Evolutionary conservation across 2,113 vertebrate genomes (phyloP).

Genomic region (Pedionomus torquatus): DNA sequence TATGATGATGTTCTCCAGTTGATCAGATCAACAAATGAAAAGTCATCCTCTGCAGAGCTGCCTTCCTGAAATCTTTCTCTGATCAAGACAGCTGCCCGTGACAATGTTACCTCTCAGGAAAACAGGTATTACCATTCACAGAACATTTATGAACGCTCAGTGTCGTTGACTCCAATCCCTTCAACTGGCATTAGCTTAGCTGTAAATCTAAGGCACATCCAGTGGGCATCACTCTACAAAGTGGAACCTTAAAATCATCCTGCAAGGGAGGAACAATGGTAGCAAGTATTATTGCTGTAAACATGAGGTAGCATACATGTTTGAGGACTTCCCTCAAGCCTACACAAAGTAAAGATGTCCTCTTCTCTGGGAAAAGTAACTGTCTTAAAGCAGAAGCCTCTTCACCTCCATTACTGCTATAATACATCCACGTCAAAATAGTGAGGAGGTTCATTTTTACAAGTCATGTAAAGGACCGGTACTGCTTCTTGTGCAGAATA

Average conservation of each 20-base stretch:
- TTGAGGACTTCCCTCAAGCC: neutral
- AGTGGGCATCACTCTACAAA: neutral
- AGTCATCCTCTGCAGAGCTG: neutral
- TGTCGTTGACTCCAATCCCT: neutral
- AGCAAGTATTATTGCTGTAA: neutral
- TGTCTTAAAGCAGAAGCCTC: neutral
- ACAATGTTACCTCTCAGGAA: neutral
- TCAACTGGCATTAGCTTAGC: neutral
- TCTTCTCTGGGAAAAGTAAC: neutral
- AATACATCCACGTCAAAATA: neutral
- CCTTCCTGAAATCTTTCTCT: neutral
- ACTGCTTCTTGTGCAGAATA: neutral
- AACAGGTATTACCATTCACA: neutral
- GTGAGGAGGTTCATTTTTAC: neutral
- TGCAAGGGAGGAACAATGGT: neutral
- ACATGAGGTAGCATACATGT: fast-evolving
- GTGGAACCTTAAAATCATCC: neutral
- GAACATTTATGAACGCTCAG: neutral
- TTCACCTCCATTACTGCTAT: neutral
- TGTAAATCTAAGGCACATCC: neutral
- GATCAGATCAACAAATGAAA: neutral
- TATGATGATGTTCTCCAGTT: neutral
- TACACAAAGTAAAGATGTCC: neutral
- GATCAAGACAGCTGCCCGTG: neutral
- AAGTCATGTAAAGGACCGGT: neutral